Percentiles rank a stretch among this genome's conserved stretches.
These are phyloP conservation scores for Mesoclemmys tuberculata DNA, from an alignment of 2,113 vertebrate genomes.

Conservation along the genomic window DNA sequence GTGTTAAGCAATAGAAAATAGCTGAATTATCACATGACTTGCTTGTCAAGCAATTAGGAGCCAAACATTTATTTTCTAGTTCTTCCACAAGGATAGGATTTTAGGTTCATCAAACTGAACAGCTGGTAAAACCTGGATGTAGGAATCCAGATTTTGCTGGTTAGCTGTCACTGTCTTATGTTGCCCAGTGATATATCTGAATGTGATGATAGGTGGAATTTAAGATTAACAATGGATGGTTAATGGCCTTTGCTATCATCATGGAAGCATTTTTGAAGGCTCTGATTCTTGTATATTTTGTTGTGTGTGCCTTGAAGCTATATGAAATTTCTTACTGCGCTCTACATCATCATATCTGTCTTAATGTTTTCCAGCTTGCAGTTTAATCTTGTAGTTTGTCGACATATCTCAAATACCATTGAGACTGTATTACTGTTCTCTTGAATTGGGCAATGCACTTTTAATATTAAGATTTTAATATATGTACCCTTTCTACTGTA, in stretches of 20 bases:
- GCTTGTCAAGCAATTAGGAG: background rate
- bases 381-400: background rate
- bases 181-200: background rate
- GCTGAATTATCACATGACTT: rapidly evolving
- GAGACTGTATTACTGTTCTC: background rate
- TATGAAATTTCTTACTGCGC: background rate
- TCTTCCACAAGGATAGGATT: background rate
- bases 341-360: background rate
- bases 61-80: background rate
- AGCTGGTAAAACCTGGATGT: background rate
- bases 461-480: background rate
- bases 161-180: background rate
- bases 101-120: background rate
- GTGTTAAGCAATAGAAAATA: background rate
- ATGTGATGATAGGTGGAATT: background rate
- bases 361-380: background rate
- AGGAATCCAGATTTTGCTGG: background rate
- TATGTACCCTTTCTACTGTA: background rate
- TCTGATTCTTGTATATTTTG: background rate
- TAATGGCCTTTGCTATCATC: background rate
- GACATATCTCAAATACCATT: background rate
- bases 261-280: background rate
- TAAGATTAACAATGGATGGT: background rate
- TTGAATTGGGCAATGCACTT: background rate
- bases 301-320: background rate